phyloP scores from a whole-genome alignment of 23 tunicate genomes.

The Styela plicata region DNA sequence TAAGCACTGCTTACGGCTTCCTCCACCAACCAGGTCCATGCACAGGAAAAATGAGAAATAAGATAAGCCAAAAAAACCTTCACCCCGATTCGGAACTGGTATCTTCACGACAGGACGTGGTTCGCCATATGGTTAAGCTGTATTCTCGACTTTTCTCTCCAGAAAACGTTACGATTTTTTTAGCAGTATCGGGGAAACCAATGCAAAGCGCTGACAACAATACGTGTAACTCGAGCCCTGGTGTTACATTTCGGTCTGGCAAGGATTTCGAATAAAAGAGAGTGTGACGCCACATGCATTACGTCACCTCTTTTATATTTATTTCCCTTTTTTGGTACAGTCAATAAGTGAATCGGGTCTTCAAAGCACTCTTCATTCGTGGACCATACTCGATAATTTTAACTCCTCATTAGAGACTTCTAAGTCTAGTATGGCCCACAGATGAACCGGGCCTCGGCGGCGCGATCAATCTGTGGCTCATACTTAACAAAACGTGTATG shows the following conservation, averaged over 20 bases:
- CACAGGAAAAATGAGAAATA: too few relatives aligned
- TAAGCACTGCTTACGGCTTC: neutral
- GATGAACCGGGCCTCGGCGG: neutral
- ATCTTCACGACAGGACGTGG: neutral
- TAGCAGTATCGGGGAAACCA: neutral
- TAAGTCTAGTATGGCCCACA: neutral
- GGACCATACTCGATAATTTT: too few relatives aligned
- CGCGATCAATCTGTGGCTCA: too few relatives aligned
- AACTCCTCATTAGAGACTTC: neutral
- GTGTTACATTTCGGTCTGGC: neutral
- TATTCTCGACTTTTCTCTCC: neutral
- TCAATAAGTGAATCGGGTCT: too few relatives aligned
- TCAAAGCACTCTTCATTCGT: too few relatives aligned
- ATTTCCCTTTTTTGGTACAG: too few relatives aligned
- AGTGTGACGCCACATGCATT: neutral
- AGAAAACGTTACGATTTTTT: neutral
- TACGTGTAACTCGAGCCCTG: neutral
- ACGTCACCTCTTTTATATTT: neutral
- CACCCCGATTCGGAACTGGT: neutral
- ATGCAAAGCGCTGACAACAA: neutral
- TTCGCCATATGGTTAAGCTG: neutral
- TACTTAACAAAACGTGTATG: too few relatives aligned
- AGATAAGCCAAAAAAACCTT: neutral
- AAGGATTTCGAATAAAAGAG: too few relatives aligned
- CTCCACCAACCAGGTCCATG: too few relatives aligned